Conservation (phyloP, 2,797 vertebrate genomes). For the Myiotriccus ornatus region DNA sequence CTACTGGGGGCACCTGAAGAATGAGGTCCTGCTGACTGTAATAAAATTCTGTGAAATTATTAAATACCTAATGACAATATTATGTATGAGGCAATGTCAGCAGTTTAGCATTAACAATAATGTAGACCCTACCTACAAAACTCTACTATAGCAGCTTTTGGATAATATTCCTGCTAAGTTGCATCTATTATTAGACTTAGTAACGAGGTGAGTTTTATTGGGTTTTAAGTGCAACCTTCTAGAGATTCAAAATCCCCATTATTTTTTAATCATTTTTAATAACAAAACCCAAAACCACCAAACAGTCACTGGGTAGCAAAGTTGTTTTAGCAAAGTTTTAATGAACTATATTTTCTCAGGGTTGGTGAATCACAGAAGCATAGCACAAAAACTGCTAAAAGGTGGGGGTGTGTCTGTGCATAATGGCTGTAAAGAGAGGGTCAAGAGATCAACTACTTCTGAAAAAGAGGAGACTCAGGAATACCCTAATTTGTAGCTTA, state of each 20-base stretch:
- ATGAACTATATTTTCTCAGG: background rate
- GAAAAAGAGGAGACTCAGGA: background rate
- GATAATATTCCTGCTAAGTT: constrained; percentile 12
- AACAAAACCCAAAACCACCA: constrained; percentile 10
- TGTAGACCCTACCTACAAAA: background rate
- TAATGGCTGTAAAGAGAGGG: background rate
- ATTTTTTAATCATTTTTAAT: constrained; percentile 46
- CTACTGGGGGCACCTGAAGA: background rate
- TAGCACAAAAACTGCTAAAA: background rate
- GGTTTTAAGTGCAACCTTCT: constrained; percentile 14
- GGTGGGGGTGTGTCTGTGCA: background rate
- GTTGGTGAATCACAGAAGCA: background rate
- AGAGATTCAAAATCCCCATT: constrained; percentile 18
- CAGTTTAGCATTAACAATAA: background rate
- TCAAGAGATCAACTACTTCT: background rate
- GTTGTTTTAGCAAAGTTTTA: constrained; percentile 19
- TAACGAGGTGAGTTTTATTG: constrained; percentile 10
- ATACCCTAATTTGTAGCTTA: background rate
- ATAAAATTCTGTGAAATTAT: constrained; percentile 43
- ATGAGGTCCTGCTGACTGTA: constrained; percentile 36
- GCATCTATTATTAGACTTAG: background rate
- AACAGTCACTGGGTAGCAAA: background rate
- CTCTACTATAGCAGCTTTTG: background rate
- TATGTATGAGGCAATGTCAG: background rate
- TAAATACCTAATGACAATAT: constrained; percentile 16